A percentile compares a stretch with the other conserved stretches of the same genome.
phyloP scores from a whole-genome alignment of 2,113 vertebrate genomes.

The Gallinago media region DNA sequence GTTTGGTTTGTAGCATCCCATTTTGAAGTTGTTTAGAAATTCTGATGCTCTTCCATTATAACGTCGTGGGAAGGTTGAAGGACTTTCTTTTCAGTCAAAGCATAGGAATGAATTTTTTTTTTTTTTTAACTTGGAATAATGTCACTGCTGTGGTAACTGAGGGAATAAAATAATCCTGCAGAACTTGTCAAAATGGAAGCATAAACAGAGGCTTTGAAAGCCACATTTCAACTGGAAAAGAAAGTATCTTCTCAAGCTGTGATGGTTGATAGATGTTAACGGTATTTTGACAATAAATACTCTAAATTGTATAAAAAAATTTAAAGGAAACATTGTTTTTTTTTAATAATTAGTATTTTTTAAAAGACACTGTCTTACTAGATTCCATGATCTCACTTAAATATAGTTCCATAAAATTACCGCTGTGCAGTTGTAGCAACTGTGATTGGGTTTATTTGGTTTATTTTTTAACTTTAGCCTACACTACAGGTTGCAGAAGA shows the following conservation, averaged over 20 bases:
- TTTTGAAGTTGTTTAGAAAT: neutral
- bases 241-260: neutral
- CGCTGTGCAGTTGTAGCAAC: neutral
- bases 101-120: neutral
- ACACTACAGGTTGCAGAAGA: neutral
- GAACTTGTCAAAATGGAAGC: neutral
- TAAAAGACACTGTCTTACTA: neutral
- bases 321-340: neutral
- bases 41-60: neutral
- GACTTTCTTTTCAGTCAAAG: neutral
- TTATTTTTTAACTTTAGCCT: neutral
- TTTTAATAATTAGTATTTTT: neutral
- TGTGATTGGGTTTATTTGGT: neutral
- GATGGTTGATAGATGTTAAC: neutral
- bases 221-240: neutral
- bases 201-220: constrained; percentile 17
- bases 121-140: constrained; percentile 12
- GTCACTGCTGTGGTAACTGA: neutral
- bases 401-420: neutral
- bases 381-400: neutral
- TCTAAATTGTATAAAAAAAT: neutral
- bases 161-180: neutral
- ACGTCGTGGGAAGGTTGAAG: neutral
- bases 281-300: neutral
- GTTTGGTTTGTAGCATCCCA: neutral